A percentile compares a stretch with the other conserved stretches of the same genome.
phyloP scores from a whole-genome alignment of 2,888 invertebrate genomes.

The Serrognathus titanus region DNA sequence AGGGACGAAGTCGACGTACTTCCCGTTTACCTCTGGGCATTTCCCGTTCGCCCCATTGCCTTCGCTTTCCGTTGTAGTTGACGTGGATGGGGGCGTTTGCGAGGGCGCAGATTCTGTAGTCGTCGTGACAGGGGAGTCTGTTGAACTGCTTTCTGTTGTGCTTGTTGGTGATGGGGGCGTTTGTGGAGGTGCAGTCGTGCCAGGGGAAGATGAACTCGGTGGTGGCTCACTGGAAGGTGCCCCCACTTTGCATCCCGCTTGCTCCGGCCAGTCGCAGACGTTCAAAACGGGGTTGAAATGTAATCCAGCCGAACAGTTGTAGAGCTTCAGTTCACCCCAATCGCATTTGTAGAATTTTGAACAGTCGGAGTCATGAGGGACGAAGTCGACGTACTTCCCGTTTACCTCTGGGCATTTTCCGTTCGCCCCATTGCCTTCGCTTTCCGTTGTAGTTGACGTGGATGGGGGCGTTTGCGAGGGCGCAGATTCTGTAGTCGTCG shows the following conservation, averaged over 20 bases:
- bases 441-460: no score
- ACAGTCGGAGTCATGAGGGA: conserved; percentile 18
- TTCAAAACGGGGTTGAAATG: conserved; percentile 10
- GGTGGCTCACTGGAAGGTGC: no score
- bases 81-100: no score
- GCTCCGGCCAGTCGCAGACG: conserved; percentile 10
- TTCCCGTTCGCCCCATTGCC: neutral
- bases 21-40: neutral
- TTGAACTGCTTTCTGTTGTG: no score
- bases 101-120: no score
- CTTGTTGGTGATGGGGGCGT: no score
- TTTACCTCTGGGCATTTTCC: conserved; percentile 16
- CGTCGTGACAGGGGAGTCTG: no score
- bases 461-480: no score
- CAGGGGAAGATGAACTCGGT: neutral
- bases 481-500: no score
- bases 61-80: no score
- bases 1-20: neutral
- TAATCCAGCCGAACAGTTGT: conserved; percentile 16
- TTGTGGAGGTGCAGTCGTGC: no score
- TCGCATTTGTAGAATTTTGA: conserved; percentile 15
- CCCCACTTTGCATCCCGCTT: conserved; percentile 7
- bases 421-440: conserved; percentile 1
- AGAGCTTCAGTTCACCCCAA: conserved; percentile 15
- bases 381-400: conserved; percentile 7